Percentiles rank a stretch among this genome's conserved stretches.
Evolutionary conservation across 2,888 invertebrate genomes (phyloP).

Genomic region (Lepidocyrtoides sp.): DNA sequence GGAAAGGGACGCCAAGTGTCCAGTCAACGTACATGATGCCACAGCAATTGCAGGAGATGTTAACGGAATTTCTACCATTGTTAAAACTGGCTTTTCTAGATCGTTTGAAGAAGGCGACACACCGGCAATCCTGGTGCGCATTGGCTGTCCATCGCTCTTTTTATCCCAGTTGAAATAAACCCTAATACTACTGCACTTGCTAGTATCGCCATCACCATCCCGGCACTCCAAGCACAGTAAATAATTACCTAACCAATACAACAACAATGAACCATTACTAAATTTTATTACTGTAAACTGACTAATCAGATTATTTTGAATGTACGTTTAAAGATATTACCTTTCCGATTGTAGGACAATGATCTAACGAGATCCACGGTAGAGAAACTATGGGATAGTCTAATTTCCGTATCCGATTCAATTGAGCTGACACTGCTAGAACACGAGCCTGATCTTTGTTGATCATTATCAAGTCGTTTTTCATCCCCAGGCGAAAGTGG

Average conservation of each 20-base stretch:
- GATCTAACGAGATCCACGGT: conserved; percentile 91
- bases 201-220: conserved; percentile 85
- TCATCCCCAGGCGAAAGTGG: conserved; percentile 52
- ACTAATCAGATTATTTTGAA: not conserved
- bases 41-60: conserved; percentile 83
- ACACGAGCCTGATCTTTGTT: conserved; percentile 62
- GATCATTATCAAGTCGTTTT: conserved; percentile 18
- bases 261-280: not conserved
- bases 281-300: no score
- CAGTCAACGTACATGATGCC: conserved; percentile 81
- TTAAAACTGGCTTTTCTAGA: conserved; percentile 87
- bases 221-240: conserved; percentile 89
- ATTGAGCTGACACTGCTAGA: conserved; percentile 75
- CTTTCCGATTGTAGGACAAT: conserved; percentile 90
- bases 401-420: conserved; percentile 78
- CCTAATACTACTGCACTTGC: conserved; percentile 88
- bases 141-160: conserved; percentile 86
- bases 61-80: conserved; percentile 87
- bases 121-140: conserved; percentile 92
- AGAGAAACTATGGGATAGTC: conserved; percentile 88
- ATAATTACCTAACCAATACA: conserved; percentile 88
- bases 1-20: conserved; percentile 82
- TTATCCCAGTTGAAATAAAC: conserved; percentile 93
- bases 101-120: conserved; percentile 91
- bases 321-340: conserved; percentile 86